These are phyloP conservation scores for Gasterosteus nipponicus DNA, from an alignment of 2,113 vertebrate genomes.

Conservation along the genomic window DNA sequence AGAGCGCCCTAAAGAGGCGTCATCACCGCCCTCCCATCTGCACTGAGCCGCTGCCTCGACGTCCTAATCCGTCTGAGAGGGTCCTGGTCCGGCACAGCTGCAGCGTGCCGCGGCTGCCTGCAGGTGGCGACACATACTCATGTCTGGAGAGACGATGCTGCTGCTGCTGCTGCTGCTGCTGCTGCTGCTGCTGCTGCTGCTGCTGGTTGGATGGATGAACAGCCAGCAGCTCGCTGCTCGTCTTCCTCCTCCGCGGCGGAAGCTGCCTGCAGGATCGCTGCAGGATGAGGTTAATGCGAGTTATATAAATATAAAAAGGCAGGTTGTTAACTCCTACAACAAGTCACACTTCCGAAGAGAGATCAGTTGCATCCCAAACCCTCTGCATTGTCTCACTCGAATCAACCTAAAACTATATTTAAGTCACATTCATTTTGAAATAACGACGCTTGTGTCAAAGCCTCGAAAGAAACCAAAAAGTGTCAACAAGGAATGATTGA, in stretches of 20 bases:
- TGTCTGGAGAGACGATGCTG: not conserved
- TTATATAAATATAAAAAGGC: not conserved
- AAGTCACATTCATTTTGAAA: no score
- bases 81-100: not conserved
- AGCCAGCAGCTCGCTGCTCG: slow-evolving; percentile 7
- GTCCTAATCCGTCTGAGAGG: not conserved
- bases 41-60: no score
- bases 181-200: not conserved
- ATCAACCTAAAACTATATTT: not conserved
- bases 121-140: slow-evolving; percentile 49
- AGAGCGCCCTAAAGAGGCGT: not conserved
- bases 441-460: not conserved
- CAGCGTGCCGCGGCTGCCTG: slow-evolving; percentile 8
- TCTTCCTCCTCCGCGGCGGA: slow-evolving; percentile 6
- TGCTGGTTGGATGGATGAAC: slow-evolving; percentile 2
- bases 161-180: not conserved
- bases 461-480: not conserved
- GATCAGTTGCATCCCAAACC: not conserved
- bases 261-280: slow-evolving; percentile 18
- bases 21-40: not conserved
- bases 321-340: not conserved
- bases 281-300: slow-evolving; percentile 13
- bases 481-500: not conserved
- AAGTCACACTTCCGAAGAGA: no score
- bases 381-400: not conserved